Conservation (phyloP, 2,113 vertebrate species). For the Oncorhynchus keta region DNA sequence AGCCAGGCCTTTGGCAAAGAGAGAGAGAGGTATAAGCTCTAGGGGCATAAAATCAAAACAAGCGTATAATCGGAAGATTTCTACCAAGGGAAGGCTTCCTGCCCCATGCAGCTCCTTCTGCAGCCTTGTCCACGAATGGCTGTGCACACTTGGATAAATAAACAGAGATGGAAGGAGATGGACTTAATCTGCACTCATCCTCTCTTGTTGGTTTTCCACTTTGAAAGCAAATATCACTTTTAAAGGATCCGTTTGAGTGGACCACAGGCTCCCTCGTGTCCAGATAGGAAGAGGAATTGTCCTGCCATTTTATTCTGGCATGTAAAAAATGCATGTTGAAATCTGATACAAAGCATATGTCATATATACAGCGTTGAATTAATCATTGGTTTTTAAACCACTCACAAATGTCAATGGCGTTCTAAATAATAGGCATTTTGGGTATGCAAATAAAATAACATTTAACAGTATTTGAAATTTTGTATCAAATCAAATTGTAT, state of each 20-base stretch:
- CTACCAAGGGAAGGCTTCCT: slow-evolving; percentile 55
- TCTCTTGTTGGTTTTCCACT: slow-evolving; percentile 36
- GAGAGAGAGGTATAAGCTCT: slow-evolving; percentile 36
- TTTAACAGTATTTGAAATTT: too few species aligned
- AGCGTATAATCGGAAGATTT: slow-evolving; percentile 61
- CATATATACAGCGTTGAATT: slow-evolving; percentile 59
- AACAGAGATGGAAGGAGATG: slow-evolving; percentile 62
- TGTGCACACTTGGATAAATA: slow-evolving; percentile 51
- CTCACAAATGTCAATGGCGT: slow-evolving; percentile 26
- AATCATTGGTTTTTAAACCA: slow-evolving; percentile 66
- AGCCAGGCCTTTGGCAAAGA: background rate
- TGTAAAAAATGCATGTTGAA: slow-evolving; percentile 77
- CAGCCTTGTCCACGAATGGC: slow-evolving; percentile 28
- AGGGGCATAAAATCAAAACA: slow-evolving; percentile 60
- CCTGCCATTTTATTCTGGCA: slow-evolving; percentile 54
- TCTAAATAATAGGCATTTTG: too few species aligned
- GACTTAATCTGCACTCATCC: slow-evolving; percentile 34
- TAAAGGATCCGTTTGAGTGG: slow-evolving; percentile 64
- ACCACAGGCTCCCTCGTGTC: slow-evolving; percentile 63
- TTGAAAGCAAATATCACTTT: slow-evolving; percentile 62
- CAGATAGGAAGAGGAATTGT: slow-evolving; percentile 45
- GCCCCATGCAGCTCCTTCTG: background rate
- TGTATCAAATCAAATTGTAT: too few species aligned
- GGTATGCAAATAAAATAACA: too few species aligned
- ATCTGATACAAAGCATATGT: slow-evolving; percentile 68